Evolutionary conservation across 1,140 invertebrate species (phyloP).

Genomic region (Homalodisca vitripennis): DNA sequence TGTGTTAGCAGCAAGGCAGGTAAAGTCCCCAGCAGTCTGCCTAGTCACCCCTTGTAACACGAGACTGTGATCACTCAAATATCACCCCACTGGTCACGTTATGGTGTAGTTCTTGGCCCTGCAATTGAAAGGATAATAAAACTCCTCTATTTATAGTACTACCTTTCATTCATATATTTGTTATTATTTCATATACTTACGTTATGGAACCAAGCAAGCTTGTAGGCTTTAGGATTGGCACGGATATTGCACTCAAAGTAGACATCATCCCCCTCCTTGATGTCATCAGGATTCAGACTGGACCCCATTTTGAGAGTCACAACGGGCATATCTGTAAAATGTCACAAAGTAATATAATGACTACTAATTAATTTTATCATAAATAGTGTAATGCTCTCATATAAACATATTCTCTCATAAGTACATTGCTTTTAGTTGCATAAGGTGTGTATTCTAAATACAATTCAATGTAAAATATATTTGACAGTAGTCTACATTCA

Average conservation of each 20-base stretch:
- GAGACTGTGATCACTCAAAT: slow-evolving; percentile 76
- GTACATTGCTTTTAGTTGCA: no score
- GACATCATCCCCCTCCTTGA: slow-evolving; percentile 72
- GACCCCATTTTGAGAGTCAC: slow-evolving; percentile 74
- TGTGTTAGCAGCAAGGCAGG: slow-evolving; percentile 75
- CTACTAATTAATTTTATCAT: background rate
- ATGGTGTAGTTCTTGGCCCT: slow-evolving; percentile 76
- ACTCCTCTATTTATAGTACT: no score
- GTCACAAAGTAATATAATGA: slow-evolving; percentile 1
- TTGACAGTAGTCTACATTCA: no score
- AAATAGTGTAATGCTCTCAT: no score
- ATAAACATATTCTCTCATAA: no score
- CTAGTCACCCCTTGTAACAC: slow-evolving; percentile 79
- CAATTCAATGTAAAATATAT: no score
- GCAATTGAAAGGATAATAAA: no score
- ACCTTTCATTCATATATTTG: no score
- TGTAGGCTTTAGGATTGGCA: slow-evolving; percentile 77
- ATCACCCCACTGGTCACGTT: slow-evolving; percentile 75
- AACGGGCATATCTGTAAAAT: slow-evolving; percentile 66
- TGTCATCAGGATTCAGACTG: slow-evolving; percentile 73
- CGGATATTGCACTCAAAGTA: slow-evolving; percentile 63
- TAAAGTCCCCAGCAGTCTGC: slow-evolving; percentile 76
- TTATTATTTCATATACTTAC: slow-evolving; percentile 70
- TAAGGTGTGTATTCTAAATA: no score
- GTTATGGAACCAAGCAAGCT: slow-evolving; percentile 81